phyloP scores from a whole-genome alignment of 2,888 invertebrate genomes.

The Onchidella celtica region DNA sequence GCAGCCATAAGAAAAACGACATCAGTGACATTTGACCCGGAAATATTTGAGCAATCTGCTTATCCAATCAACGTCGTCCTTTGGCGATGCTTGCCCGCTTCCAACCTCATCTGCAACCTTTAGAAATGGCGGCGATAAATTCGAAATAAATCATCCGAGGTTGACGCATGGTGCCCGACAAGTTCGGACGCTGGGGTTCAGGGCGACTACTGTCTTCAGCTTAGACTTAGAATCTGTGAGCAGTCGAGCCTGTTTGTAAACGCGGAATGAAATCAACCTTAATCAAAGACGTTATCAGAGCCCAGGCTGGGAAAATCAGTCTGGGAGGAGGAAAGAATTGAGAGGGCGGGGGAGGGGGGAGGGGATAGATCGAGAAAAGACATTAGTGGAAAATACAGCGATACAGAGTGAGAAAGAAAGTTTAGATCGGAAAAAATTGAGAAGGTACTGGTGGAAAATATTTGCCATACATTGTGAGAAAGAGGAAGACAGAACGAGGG shows the following conservation, averaged over 20 bases:
- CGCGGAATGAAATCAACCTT: conserved; percentile 43
- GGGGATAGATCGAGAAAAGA: neutral
- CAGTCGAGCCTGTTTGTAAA: conserved; percentile 32
- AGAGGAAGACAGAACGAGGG: conserved; percentile 28
- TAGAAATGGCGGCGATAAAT: conserved; percentile 47
- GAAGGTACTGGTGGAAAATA: neutral
- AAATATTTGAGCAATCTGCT: conserved; percentile 50
- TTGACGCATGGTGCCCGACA: conserved; percentile 9
- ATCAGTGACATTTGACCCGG: conserved; percentile 39
- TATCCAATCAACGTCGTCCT: conserved; percentile 37
- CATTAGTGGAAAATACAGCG: conserved; percentile 37
- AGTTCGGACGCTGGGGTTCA: neutral
- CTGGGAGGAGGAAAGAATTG: conserved; percentile 18
- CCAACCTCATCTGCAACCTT: conserved; percentile 42
- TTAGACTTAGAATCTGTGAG: conserved; percentile 6
- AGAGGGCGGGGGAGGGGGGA: neutral
- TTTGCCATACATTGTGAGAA: too few relatives aligned
- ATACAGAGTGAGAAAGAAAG: conserved; percentile 36
- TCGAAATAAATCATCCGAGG: conserved; percentile 35
- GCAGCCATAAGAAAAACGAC: conserved; percentile 23
- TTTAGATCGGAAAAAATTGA: conserved; percentile 10
- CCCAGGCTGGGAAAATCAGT: neutral
- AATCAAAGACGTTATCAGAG: conserved; percentile 44
- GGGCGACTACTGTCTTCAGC: too few relatives aligned
- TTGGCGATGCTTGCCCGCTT: conserved; percentile 19